Evolutionary conservation across 2,797 vertebrate genomes (phyloP), one percentile per base, ranked within the genome.

Genomic region (Acropternis orthonyx): DNA sequence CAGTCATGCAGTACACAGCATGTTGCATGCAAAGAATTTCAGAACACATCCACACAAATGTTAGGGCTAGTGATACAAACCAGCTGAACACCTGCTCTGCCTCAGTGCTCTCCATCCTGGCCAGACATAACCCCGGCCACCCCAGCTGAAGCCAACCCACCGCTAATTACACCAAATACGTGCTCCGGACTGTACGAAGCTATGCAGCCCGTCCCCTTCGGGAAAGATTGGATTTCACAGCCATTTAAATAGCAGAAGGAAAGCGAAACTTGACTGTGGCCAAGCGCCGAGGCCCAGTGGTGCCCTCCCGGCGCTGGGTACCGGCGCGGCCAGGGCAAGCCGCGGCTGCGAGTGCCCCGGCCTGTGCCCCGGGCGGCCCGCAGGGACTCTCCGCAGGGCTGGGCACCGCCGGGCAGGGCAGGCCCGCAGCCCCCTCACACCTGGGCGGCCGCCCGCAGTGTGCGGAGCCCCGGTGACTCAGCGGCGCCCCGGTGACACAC

Each of bases 401-500:
- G 21, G 21, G 28, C 19, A 27, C 20, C 30, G 24, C 28, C 19
- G 30, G 20, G 7, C 7, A 6, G 18, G 52, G 48, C 43, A n/a
- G 32, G 67, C 51, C 18, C 32, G 24, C 69, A 8, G 10, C 5
- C 8, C 20, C 28, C 62, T 46, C 21, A 62, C 74, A 92, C 90
- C 92, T 88, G 89, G 27, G 17, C 26, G 48, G 41, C 14, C 51
- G 41, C 68, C 39, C 36, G 34, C 2, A 1, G 24, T 20, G 59
- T 67, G 41, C 72, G 22, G 61, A 62, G 79, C 73, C 10, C 74
- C 78, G 32, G 88, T 95, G 95, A 95, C 95, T 96, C 96, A 95
- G 95, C 96, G 82, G 48, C 46, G 44, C 18, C 72, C 87, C 84
- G 63, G 58, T 90, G 75, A 78, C n/a, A n/a, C n/a, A n/a, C n/a